Evolutionary conservation across 2,888 invertebrate genomes (phyloP).

Genomic region (Apodemia mormo): DNA sequence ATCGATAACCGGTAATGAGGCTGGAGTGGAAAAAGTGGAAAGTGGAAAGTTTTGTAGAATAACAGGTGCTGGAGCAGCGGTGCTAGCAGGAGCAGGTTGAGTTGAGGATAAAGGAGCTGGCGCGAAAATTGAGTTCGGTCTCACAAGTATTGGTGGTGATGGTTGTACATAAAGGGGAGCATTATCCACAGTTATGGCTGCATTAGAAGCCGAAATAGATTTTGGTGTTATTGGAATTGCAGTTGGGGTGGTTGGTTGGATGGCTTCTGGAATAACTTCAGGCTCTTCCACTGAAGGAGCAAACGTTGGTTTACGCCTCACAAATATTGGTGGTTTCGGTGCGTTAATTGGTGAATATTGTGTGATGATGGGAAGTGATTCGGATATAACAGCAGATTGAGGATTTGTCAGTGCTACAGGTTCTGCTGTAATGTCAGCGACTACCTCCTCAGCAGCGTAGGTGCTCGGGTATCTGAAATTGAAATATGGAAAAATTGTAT

Average conservation of each 20-base stretch:
- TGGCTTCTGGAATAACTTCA: not conserved
- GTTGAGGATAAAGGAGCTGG: slow-evolving; percentile 11
- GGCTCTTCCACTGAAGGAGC: not conserved
- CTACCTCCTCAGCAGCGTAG: not conserved
- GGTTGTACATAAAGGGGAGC: not conserved
- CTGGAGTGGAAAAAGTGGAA: no score
- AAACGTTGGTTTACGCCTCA: not conserved
- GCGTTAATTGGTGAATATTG: not conserved
- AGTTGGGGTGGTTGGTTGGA: not conserved
- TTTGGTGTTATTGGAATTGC: no score
- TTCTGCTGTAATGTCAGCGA: not conserved
- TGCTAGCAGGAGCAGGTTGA: not conserved
- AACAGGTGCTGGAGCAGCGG: not conserved
- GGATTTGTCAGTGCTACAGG: not conserved
- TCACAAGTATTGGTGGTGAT: not conserved
- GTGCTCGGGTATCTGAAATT: not conserved
- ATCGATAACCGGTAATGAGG: no score
- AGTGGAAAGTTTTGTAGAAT: not conserved
- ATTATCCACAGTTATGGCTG: no score
- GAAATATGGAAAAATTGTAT: no score
- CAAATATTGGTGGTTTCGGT: not conserved
- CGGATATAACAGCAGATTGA: not conserved
- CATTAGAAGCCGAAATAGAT: no score
- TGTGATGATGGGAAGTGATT: not conserved
- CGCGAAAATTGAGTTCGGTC: slow-evolving; percentile 29